phyloP scores from a whole-genome alignment of 2,113 vertebrate genomes.

The Pleuronectes platessa region DNA sequence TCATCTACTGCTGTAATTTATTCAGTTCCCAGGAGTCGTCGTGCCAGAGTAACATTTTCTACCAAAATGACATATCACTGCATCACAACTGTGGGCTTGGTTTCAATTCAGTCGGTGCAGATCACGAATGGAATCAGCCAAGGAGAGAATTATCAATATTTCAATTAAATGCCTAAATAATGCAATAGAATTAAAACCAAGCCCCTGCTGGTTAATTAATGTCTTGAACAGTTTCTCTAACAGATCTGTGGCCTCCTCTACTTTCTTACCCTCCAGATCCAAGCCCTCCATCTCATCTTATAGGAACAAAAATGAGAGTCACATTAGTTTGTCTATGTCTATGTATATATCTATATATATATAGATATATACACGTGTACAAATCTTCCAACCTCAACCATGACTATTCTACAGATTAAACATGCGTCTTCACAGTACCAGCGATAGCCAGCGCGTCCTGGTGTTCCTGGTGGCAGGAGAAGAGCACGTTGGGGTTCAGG shows the following conservation, averaged over 20 bases:
- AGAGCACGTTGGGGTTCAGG: conserved; percentile 92
- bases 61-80: conserved; percentile 55
- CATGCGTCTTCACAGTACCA: conserved; percentile 77
- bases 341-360: background rate
- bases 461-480: conserved; percentile 95
- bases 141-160: conserved; percentile 15
- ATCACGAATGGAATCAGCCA: conserved; percentile 3
- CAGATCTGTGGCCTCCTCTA: conserved; percentile 40
- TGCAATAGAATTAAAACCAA: conserved; percentile 58
- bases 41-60: conserved; percentile 3
- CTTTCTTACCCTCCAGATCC: conserved; percentile 83
- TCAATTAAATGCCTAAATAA: background rate
- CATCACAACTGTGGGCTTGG: conserved; percentile 11
- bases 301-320: conserved; percentile 66
- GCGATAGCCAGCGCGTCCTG: conserved; percentile 91
- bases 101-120: conserved; percentile 62
- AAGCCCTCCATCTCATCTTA: conserved; percentile 84
- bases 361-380: too few relatives aligned
- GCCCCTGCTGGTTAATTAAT: conserved; percentile 17
- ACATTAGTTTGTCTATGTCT: conserved; percentile 45
- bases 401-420: too few relatives aligned
- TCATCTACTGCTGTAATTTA: background rate
- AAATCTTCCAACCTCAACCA: too few relatives aligned
- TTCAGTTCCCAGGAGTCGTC: background rate
- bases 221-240: conserved; percentile 27